Evolutionary conservation across 2,797 vertebrate species (phyloP).

Genomic region (Chloroceryle amazona): DNA sequence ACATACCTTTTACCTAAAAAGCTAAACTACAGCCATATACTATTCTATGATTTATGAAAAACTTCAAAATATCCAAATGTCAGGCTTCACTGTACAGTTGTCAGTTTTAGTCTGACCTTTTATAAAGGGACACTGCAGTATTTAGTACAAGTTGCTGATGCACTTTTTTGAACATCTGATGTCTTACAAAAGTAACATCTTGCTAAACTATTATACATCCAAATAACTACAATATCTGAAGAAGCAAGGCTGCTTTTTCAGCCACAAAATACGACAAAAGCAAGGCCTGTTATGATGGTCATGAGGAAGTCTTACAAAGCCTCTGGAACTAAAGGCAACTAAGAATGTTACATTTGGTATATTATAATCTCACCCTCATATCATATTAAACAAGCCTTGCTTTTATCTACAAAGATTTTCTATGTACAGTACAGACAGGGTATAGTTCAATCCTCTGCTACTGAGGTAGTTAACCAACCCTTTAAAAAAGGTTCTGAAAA

Average conservation of each 20-base stretch:
- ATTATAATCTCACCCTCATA: constrained; percentile 96
- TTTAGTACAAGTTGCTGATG: constrained; percentile 97
- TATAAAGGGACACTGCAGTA: constrained; percentile 99
- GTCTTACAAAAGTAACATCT: constrained; percentile 99
- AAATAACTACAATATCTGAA: constrained; percentile 99
- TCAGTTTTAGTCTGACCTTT: constrained; percentile 88
- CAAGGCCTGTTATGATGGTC: constrained; percentile 98
- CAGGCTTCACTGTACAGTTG: constrained; percentile 85
- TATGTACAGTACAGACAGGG: constrained; percentile 99
- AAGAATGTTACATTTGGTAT: constrained; percentile 99
- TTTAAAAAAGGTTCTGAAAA: constrained; percentile 99
- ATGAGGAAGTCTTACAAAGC: constrained; percentile 96
- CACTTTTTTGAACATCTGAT: constrained; percentile 96
- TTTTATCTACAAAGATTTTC: constrained; percentile 99
- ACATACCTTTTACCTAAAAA: constrained; percentile 87
- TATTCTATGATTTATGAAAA: constrained; percentile 88
- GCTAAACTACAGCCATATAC: constrained; percentile 87
- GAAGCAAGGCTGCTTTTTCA: constrained; percentile 99
- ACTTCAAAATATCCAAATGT: constrained; percentile 88
- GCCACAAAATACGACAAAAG: constrained; percentile 99
- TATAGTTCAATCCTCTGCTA: constrained; percentile 99
- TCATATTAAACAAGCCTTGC: constrained; percentile 99
- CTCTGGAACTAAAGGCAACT: constrained; percentile 98
- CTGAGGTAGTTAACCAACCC: constrained; percentile 99
- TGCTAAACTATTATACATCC: constrained; percentile 99